Evolutionary conservation across 2,888 invertebrate genomes (phyloP).

Genomic region (Priocnemis perturbator): DNA sequence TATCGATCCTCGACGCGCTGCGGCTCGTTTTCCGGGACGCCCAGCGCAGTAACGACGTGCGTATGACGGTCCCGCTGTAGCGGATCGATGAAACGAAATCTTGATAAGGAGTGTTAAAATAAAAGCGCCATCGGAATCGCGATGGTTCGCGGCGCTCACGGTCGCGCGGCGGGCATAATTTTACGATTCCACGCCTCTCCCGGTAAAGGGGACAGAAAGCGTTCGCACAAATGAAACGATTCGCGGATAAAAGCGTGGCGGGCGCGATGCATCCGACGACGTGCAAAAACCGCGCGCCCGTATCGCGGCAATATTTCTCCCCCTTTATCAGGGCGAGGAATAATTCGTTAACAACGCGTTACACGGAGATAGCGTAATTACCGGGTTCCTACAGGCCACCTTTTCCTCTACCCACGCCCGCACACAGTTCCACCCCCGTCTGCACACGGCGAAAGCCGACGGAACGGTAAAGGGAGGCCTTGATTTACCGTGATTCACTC

Average conservation of each 20-base stretch:
- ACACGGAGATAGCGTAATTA: slow-evolving; percentile 66
- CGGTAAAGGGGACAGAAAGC: not conserved
- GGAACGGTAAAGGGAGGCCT: slow-evolving; percentile 20
- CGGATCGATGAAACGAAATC: no score
- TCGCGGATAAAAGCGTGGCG: slow-evolving; percentile 36
- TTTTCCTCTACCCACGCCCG: not conserved
- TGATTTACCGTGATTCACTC: slow-evolving; percentile 65
- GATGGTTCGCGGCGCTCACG: not conserved
- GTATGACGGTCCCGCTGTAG: no score
- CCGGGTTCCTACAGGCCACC: slow-evolving; percentile 45
- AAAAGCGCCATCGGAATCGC: not conserved
- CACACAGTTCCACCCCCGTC: no score
- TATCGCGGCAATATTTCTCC: slow-evolving; percentile 51
- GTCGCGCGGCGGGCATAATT: no score
- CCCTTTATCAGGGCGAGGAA: slow-evolving; percentile 63
- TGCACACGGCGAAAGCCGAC: not conserved
- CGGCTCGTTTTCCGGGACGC: no score
- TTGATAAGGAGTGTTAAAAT: no score
- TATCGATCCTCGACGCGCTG: slow-evolving; percentile 34
- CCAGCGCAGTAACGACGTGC: no score
- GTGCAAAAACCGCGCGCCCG: slow-evolving; percentile 23
- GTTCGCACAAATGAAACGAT: slow-evolving; percentile 26
- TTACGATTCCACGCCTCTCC: no score
- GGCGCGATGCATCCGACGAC: slow-evolving; percentile 15
- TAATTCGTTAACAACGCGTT: slow-evolving; percentile 69